Evolutionary conservation across 2,888 invertebrate species (phyloP).

Genomic region (Hydriomena furcata): DNA sequence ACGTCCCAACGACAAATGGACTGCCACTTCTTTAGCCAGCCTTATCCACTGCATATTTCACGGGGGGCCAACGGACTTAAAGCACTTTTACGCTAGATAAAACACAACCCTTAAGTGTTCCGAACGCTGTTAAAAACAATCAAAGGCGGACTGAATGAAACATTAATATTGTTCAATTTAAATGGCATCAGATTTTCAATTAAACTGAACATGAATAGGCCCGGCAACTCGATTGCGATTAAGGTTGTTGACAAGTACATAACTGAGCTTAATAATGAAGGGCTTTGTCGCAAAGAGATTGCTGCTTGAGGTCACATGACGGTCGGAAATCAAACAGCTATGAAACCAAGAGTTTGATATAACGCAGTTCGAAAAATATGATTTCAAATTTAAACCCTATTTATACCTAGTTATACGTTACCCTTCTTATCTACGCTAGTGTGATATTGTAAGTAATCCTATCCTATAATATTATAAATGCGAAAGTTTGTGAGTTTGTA

Average conservation of each 20-base stretch:
- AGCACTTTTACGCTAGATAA: slow-evolving; percentile 51
- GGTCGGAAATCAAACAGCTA: not conserved
- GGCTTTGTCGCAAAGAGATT: slow-evolving; percentile 3
- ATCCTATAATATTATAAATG: too few species aligned
- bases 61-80: slow-evolving; percentile 48
- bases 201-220: slow-evolving; percentile 9
- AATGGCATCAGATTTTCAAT: slow-evolving; percentile 12
- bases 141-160: slow-evolving; percentile 20
- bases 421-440: too few species aligned
- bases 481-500: too few species aligned
- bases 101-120: slow-evolving; percentile 37
- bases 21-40: slow-evolving; percentile 42
- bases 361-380: too few species aligned
- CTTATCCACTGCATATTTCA: slow-evolving; percentile 50
- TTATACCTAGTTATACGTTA: too few species aligned
- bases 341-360: too few species aligned
- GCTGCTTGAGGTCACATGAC: not conserved
- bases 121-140: slow-evolving; percentile 29
- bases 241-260: slow-evolving; percentile 6
- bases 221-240: slow-evolving; percentile 6
- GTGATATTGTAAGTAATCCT: too few species aligned
- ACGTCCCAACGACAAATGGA: slow-evolving; percentile 43
- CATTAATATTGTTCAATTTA: slow-evolving; percentile 5
- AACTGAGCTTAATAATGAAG: slow-evolving; percentile 6
- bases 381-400: too few species aligned